A percentile compares a stretch with the other conserved stretches of the same genome.
Evolutionary conservation across 2,113 vertebrate species (phyloP).

Genomic region (Hypomesus transpacificus): DNA sequence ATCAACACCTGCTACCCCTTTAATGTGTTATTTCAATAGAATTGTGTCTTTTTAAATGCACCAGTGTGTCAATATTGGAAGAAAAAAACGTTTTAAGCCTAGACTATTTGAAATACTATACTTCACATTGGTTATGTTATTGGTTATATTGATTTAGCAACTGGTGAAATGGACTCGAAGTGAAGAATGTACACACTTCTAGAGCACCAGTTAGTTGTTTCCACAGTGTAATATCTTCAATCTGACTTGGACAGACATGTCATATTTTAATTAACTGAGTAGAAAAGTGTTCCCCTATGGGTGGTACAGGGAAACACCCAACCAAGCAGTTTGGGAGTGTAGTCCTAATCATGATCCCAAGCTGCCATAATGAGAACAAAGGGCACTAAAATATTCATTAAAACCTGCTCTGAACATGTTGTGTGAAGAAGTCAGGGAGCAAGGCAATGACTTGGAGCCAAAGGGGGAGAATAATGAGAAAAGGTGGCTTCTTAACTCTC

Average conservation of each 20-base stretch:
- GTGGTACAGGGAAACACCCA: constrained; percentile 11
- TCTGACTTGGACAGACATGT: constrained; percentile 42
- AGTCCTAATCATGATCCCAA: constrained; percentile 67
- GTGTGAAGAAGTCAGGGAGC: constrained; percentile 28
- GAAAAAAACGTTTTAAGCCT: too few species aligned
- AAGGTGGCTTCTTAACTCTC: constrained; percentile 64
- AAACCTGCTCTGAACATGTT: constrained; percentile 65
- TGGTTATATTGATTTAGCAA: background rate
- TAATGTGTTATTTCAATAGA: too few species aligned
- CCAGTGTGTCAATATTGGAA: too few species aligned
- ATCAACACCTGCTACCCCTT: too few species aligned
- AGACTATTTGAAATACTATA: too few species aligned
- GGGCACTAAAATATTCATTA: constrained; percentile 75
- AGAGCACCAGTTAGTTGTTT: constrained; percentile 8
- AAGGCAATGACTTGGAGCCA: background rate
- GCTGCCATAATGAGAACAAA: constrained; percentile 70
- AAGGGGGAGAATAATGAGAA: constrained; percentile 53
- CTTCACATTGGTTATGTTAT: too few species aligned
- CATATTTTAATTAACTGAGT: constrained; percentile 65
- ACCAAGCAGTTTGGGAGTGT: constrained; percentile 32
- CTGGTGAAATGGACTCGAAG: constrained; percentile 14
- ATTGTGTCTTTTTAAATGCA: too few species aligned
- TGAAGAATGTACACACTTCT: constrained; percentile 16
- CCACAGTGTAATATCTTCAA: constrained; percentile 26
- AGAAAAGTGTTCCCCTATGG: constrained; percentile 48